A percentile compares a stretch with the other conserved stretches of the same genome.
phyloP scores from a whole-genome alignment of 1,140 invertebrate species.

The Drosophila nigromelanica region DNA sequence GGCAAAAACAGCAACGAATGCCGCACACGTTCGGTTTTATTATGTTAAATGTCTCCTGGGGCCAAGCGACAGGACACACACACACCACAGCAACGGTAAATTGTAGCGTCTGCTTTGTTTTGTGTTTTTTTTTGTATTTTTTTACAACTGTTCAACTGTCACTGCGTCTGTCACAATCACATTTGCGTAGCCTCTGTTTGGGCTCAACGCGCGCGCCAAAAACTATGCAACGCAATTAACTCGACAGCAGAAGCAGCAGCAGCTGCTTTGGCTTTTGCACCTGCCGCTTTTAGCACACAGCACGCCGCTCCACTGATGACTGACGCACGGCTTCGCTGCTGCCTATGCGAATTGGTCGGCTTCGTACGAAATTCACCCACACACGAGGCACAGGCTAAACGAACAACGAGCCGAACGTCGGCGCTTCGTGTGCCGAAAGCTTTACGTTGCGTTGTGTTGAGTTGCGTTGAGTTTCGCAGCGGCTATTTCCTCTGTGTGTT shows the following conservation, averaged over 20 bases:
- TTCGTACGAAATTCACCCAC: constrained; percentile 47
- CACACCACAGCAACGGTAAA: constrained; percentile 43
- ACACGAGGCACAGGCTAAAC: constrained; percentile 8
- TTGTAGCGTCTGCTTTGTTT: constrained; percentile 30
- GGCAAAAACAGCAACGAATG: constrained; percentile 68
- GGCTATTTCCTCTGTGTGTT: not conserved
- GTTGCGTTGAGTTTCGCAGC: constrained; percentile 1
- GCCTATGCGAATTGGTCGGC: constrained; percentile 19
- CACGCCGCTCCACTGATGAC: constrained; percentile 65
- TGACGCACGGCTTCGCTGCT: constrained; percentile 38
- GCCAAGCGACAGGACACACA: constrained; percentile 43
- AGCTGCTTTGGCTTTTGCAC: constrained; percentile 12
- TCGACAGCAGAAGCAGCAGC: not conserved
- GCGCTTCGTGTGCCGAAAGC: constrained; percentile 14
- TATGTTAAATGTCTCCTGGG: constrained; percentile 81
- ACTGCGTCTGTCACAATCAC: constrained; percentile 66
- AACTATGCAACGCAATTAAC: constrained; percentile 54
- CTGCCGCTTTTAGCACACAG: constrained; percentile 60
- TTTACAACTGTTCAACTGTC: constrained; percentile 63
- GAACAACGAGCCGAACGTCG: constrained; percentile 1
- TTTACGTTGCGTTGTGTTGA: constrained; percentile 5
- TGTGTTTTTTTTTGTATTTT: constrained; percentile 36
- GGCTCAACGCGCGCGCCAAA: constrained; percentile 62
- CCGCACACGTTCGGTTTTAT: constrained; percentile 80
- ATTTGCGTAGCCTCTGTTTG: constrained; percentile 41